These are phyloP conservation scores for Manis crassicaudata DNA, from an alignment of 2,797 vertebrate genomes.

Conservation along the genomic window DNA sequence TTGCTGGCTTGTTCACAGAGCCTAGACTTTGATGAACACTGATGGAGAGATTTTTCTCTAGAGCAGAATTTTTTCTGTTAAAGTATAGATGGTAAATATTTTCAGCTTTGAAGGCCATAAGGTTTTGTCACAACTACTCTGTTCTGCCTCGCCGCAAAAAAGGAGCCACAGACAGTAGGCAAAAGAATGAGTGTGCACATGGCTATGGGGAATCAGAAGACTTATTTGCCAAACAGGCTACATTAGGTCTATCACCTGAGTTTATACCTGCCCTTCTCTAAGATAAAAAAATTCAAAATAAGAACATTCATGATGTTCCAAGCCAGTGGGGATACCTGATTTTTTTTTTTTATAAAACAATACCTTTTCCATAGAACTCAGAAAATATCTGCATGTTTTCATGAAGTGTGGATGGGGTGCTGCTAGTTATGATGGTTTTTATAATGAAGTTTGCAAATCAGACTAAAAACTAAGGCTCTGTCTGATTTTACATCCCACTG, in stretches of 20 bases:
- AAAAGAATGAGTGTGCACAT: not conserved
- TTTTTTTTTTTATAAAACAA: not conserved
- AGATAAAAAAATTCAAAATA: not conserved
- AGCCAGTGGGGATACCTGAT: not conserved
- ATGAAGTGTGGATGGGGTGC: not conserved
- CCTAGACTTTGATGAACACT: not conserved
- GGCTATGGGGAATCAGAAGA: not conserved
- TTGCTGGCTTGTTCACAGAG: not conserved
- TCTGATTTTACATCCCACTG: not conserved
- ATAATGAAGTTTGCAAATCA: not conserved
- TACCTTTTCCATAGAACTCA: not conserved
- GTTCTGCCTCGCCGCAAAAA: not conserved
- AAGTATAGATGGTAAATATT: not conserved
- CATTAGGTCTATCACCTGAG: not conserved
- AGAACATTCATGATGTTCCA: not conserved
- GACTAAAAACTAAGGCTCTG: not conserved
- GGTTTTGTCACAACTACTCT: not conserved
- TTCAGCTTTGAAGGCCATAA: not conserved
- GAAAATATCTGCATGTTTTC: not conserved
- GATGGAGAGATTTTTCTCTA: not conserved
- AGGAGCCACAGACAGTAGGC: not conserved
- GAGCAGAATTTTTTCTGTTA: not conserved
- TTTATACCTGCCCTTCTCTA: not conserved
- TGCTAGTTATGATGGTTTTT: not conserved
- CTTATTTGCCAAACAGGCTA: not conserved